Base-by-base conservation (phyloP, 92 coral and sea anemone genomes). In the Siderastrea radians region DNA sequence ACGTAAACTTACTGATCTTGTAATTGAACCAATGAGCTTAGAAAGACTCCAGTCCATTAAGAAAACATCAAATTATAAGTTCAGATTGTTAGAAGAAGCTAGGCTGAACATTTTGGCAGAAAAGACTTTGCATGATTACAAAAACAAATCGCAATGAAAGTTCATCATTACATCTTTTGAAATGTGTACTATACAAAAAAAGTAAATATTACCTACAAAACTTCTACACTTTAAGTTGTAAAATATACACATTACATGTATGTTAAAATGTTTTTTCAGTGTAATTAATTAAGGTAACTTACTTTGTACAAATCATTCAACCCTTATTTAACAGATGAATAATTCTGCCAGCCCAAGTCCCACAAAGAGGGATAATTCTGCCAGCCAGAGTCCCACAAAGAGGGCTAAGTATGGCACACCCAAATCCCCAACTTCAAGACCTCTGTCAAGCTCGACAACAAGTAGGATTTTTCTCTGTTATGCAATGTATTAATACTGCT, bases 301-400 rank as follows among this genome's bases (percentile, higher is more conserved):
- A 26, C 38, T 26, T 26, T 26, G 38, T 60, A 59, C 80, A 83
- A 72, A 83, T 83, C 71, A 83, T 83, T 83, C 87, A 83, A 83
- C 80, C 49, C 78, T 81, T 71, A 68, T 55, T 79, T 68, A 61
- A 86, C 84, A 69, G 83, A 85, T 85, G 90, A 64, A 69, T 86
- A 60, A 76, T 85, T 77, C 77, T 85, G 83, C 72, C 87, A 88
- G 76, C 70, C 82, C 76, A 53, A 81, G 91, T 68, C 87, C 82
- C 81, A 63, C 91, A 75, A 88, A 88, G 87, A 80, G 83, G 90
- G 73, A 69, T 86, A 60, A 76, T 85, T 77, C 77, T 85, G 83
- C 72, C 87, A 88, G 76, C 60, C 82, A 68, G 43, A 81, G 91
- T 68, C 87, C 82, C 81, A 63, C 91, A 75, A 88, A 88, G 87